Percentiles rank a stretch among this genome's conserved stretches.
Conservation (phyloP, 2,113 vertebrate species). For the Cercocebus atys region DNA sequence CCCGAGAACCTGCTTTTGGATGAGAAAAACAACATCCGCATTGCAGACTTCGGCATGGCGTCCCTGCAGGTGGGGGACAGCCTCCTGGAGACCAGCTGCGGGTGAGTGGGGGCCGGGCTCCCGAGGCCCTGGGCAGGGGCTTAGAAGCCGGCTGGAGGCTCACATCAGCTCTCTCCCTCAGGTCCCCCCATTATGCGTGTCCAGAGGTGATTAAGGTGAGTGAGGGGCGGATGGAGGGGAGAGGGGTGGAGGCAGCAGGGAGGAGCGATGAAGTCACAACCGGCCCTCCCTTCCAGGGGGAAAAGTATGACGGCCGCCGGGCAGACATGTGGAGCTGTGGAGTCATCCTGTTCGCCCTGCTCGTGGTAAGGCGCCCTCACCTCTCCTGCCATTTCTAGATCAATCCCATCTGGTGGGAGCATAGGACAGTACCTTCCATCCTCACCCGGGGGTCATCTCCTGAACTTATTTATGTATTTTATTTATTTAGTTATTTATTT, state of each 20-base stretch:
- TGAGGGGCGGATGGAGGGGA: background rate
- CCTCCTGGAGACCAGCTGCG: constrained; percentile 95
- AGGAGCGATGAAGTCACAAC: rapidly evolving
- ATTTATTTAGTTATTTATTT: too few species aligned
- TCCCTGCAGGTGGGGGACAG: constrained; percentile 96
- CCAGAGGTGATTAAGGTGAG: constrained; percentile 96
- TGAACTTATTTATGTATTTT: too few species aligned
- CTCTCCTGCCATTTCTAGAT: background rate
- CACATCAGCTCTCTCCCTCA: constrained; percentile 56
- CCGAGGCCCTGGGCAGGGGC: background rate
- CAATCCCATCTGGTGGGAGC: background rate
- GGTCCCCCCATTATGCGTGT: constrained; percentile 95
- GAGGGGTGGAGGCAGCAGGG: rapidly evolving
- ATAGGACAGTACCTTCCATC: background rate
- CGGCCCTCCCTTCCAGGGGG: constrained; percentile 83
- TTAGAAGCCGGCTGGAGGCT: background rate
- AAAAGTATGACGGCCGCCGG: constrained; percentile 93
- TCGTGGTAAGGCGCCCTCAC: constrained; percentile 86
- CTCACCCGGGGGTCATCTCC: background rate
- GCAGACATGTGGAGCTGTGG: constrained; percentile 96
- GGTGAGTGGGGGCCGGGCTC: constrained; percentile 84
- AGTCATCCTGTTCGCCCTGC: constrained; percentile 93
- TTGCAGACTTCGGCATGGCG: constrained; percentile 96
- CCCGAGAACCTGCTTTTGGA: constrained; percentile 95
- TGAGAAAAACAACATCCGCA: constrained; percentile 96